These are phyloP conservation scores for Gorsachius magnificus DNA, from an alignment of 2,797 vertebrate species.

Conservation along the genomic window DNA sequence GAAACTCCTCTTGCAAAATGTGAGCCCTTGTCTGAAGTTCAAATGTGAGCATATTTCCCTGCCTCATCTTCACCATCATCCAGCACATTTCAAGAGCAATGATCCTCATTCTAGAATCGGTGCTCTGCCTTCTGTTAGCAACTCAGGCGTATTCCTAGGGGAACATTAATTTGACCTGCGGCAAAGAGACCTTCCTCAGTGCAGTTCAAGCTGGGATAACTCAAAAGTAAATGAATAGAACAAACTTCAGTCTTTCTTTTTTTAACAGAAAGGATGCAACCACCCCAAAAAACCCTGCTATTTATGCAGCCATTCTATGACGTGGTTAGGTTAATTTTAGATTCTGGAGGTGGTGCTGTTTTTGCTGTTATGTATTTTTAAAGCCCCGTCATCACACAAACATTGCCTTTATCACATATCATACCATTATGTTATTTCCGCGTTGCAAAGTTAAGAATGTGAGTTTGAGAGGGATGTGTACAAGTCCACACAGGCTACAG, in stretches of 20 bases:
- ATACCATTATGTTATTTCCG: background rate
- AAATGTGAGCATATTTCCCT: background rate
- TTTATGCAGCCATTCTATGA: constrained; percentile 17
- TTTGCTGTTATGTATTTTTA: constrained; percentile 40
- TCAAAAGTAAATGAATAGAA: background rate
- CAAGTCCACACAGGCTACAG: background rate
- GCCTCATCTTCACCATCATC: background rate
- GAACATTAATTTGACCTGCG: background rate
- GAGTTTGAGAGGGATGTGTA: background rate
- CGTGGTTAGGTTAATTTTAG: constrained; percentile 34
- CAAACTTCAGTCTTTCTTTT: background rate
- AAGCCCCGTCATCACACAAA: background rate
- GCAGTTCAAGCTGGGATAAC: constrained; percentile 5
- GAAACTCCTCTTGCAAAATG: background rate
- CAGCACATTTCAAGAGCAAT: background rate
- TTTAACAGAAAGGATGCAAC: background rate
- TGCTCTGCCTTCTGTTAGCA: background rate
- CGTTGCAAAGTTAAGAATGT: background rate
- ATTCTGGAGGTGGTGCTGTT: constrained; percentile 43
- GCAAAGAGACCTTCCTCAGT: background rate
- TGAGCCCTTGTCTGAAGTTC: background rate
- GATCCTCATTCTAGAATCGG: background rate
- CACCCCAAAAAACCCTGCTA: background rate
- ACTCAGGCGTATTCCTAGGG: background rate
- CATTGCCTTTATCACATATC: background rate